These are phyloP conservation scores for Pachyuromys duprasi DNA, from an alignment of 2,797 vertebrate species.

Conservation along the genomic window DNA sequence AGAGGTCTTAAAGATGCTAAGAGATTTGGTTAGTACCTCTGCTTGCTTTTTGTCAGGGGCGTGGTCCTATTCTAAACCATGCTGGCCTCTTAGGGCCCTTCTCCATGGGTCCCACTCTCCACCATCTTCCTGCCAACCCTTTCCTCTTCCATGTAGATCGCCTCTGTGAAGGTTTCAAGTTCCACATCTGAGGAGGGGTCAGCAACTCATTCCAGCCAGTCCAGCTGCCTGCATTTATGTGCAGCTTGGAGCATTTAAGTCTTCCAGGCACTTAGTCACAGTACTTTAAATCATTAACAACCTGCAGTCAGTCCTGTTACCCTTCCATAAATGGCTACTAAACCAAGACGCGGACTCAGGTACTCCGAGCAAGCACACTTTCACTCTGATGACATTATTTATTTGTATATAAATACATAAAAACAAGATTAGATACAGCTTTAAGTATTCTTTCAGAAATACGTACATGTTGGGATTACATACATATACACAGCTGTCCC, in stretches of 20 bases:
- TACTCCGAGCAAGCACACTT: not conserved
- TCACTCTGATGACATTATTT: not conserved
- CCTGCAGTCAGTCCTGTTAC: not conserved
- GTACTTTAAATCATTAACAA: not conserved
- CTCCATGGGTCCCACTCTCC: not conserved
- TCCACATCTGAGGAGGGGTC: not conserved
- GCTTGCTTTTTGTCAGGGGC: not conserved
- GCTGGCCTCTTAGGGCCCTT: not conserved
- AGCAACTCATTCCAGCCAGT: not conserved
- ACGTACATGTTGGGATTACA: not conserved
- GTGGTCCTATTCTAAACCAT: not conserved
- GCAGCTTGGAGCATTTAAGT: not conserved
- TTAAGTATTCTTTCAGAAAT: not conserved
- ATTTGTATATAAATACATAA: conserved; percentile 39
- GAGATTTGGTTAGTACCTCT: conserved; percentile 90
- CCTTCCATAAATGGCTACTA: not conserved
- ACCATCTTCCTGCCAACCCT: not conserved
- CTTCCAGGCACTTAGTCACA: conserved; percentile 4
- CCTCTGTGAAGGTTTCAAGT: not conserved
- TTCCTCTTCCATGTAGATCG: not conserved
- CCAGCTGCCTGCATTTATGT: not conserved
- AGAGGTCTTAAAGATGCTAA: conserved; percentile 89
- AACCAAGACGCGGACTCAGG: not conserved
- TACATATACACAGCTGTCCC: not conserved
- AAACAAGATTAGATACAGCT: conserved; percentile 12